Evolutionary conservation across 2,113 vertebrate genomes (phyloP).

Genomic region (Polypterus senegalus): DNA sequence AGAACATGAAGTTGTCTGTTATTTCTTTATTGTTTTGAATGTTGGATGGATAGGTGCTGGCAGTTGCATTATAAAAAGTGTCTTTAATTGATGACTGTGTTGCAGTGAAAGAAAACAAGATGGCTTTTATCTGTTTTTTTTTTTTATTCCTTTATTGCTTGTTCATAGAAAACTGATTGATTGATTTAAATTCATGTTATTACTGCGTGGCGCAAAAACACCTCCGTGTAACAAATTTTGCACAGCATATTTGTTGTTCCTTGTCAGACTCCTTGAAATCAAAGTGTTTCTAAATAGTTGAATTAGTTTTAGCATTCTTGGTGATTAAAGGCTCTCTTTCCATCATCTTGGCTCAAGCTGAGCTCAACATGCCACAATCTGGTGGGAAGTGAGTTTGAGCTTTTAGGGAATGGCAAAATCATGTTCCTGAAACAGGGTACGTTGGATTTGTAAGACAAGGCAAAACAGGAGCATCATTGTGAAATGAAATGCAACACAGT

Average conservation of each 20-base stretch:
- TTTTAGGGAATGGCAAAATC: neutral
- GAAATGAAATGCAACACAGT: too few relatives aligned
- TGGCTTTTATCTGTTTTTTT: conserved; percentile 2
- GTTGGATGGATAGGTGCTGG: neutral
- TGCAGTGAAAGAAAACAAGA: neutral
- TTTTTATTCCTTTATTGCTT: neutral
- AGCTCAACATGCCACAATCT: conserved; percentile 5
- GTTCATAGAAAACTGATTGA: too few relatives aligned
- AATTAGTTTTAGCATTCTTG: conserved; percentile 10
- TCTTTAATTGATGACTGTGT: neutral
- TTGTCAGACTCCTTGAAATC: conserved; percentile 8
- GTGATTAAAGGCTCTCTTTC: conserved; percentile 9
- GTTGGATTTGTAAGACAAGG: too few relatives aligned
- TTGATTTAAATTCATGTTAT: too few relatives aligned
- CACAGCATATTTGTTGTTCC: conserved; percentile 1
- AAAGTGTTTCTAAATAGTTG: conserved; percentile 13
- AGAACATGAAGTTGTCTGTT: neutral
- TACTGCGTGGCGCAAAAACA: neutral
- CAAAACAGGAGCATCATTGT: too few relatives aligned
- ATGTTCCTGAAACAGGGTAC: neutral
- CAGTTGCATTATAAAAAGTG: conserved; percentile 5
- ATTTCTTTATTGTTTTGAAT: neutral
- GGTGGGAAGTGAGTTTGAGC: conserved; percentile 5
- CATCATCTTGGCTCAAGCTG: conserved; percentile 10
- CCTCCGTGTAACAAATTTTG: neutral